Evolutionary conservation across 1,140 invertebrate genomes (phyloP), one percentile per base, ranked within the genome.

Genomic region (Zaprionus africanus): DNA sequence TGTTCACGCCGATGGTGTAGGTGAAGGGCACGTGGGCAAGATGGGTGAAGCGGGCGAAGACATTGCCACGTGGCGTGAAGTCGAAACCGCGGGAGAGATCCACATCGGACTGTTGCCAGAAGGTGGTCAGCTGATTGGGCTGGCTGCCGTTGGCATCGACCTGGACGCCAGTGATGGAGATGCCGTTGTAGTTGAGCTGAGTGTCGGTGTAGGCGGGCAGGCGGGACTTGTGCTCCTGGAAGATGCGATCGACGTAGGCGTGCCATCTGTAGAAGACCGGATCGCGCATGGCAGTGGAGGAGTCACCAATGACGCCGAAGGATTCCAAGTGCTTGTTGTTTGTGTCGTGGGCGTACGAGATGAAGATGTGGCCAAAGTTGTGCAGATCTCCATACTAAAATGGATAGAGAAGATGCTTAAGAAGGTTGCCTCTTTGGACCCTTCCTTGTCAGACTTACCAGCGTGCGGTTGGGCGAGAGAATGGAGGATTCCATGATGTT

Each of bases 251-350:
- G 22, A 98, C 94, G 79, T 95, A 96, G 4, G 96, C 95, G 80
- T 98, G 97, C 96, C 96, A 97, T 86, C 96, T 95, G 92, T 97
- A 98, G 93, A 98, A 98, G 9, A 96, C 93, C 0, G 97, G 97
- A 93, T 98, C 97, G 13, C 97, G 94, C 96, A 97, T 96, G 4
- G 96, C 95, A 12, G 96, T 96, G 0, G 95, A 94, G 0, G 95
- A 93, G 82, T 96, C 96, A n/a, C 95, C 95, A 94, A 96, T 96
- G 0, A 96, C 94, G 17, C 94, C 93, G 70, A 95, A 95, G 4
- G 93, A 94, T 93, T 96, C 95, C 93, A 96, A 93, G 91, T 96
- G 95, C 78, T 95, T 94, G 86, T 95, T 93, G 85, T 96, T 95
- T 0, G 96, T 96, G 92, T 97, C 96, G 76, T 97, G 96, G 38